Percentiles rank a stretch among this genome's conserved stretches.
These are phyloP conservation scores for Hippocampus comes DNA, from an alignment of 2,113 vertebrate species.

Conservation along the genomic window DNA sequence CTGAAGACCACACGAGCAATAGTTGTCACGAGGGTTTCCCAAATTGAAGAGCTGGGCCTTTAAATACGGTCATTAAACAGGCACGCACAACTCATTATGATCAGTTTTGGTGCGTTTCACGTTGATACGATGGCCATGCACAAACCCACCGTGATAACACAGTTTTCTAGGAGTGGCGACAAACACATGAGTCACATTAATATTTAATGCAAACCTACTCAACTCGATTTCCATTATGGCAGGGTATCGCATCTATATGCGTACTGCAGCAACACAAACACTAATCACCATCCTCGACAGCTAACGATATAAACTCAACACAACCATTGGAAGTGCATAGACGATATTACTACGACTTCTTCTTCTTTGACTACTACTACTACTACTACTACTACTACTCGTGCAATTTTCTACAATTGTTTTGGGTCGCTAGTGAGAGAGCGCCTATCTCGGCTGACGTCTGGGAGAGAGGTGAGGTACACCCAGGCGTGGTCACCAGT, in stretches of 20 bases:
- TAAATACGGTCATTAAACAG: not conserved
- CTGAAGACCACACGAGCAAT: no score
- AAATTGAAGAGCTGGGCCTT: not conserved
- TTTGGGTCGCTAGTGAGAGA: not conserved
- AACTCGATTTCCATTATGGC: not conserved
- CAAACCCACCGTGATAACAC: not conserved
- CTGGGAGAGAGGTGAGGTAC: no score
- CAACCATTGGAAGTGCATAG: not conserved
- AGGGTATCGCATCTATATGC: not conserved
- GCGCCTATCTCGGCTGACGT: no score
- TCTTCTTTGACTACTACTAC: not conserved
- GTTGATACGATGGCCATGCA: not conserved
- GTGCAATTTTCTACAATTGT: not conserved
- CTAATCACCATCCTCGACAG: not conserved
- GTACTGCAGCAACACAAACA: not conserved
- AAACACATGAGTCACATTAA: not conserved
- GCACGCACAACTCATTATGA: not conserved
- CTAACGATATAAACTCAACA: not conserved
- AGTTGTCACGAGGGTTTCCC: not conserved
- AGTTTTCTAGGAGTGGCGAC: not conserved
- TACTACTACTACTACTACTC: not conserved
- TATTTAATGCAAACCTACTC: constrained; percentile 4
- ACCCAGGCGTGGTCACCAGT: no score
- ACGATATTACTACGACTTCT: not conserved
- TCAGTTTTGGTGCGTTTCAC: not conserved